Evolutionary conservation across 2,113 vertebrate species (phyloP).

Genomic region (Dipodomys ordii): DNA sequence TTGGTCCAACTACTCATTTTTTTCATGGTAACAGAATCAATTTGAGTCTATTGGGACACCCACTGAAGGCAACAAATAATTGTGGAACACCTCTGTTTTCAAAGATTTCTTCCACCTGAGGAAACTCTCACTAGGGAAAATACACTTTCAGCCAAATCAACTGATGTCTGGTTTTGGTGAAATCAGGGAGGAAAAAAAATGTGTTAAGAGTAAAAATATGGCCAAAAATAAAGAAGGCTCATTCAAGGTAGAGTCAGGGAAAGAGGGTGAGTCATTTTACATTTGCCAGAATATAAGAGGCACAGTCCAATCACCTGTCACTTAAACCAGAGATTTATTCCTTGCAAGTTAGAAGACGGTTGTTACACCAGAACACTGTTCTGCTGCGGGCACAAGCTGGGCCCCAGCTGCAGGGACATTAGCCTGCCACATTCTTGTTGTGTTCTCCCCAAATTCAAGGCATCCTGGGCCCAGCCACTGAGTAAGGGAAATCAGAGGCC

Average conservation of each 20-base stretch:
- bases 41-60: neutral
- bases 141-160: neutral
- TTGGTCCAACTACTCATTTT: neutral
- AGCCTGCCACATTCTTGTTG: neutral
- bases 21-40: neutral
- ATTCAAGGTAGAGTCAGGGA: neutral
- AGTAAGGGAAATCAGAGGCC: neutral
- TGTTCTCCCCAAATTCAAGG: neutral
- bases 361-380: neutral
- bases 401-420: neutral
- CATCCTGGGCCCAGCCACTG: neutral
- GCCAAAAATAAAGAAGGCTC: slow-evolving; percentile 1
- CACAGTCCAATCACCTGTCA: slow-evolving; percentile 22
- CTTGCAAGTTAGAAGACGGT: neutral
- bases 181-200: slow-evolving; percentile 24
- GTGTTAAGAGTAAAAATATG: neutral
- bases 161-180: neutral
- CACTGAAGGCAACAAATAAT: neutral
- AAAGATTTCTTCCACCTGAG: neutral
- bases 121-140: neutral
- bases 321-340: slow-evolving; percentile 50
- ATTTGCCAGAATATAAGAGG: slow-evolving; percentile 16
- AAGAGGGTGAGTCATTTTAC: neutral
- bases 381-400: neutral
- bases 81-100: neutral